These are phyloP conservation scores for Oncorhynchus masou DNA, from an alignment of 2,113 vertebrate genomes.

Conservation along the genomic window DNA sequence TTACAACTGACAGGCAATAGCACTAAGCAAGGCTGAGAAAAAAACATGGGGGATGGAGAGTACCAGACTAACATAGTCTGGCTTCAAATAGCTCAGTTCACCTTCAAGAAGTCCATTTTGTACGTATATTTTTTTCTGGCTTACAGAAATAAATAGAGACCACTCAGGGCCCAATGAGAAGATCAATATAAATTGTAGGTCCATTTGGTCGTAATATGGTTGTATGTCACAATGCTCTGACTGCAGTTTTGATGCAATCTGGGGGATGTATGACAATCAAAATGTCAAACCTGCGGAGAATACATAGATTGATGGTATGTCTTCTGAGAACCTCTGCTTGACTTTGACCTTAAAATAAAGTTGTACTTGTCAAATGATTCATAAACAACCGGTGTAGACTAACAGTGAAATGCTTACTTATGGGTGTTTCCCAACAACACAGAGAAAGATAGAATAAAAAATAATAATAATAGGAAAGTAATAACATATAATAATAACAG, in stretches of 20 bases:
- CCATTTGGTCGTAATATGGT: conserved; percentile 47
- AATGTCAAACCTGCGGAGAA: conserved; percentile 27
- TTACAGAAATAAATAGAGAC: conserved; percentile 47
- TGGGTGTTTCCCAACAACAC: no score
- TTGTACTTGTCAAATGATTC: no score
- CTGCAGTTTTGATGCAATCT: conserved; percentile 35
- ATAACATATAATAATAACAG: no score
- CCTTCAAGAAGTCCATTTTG: conserved; percentile 6
- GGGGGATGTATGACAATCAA: conserved; percentile 52
- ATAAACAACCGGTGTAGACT: no score
- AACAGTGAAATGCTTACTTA: no score
- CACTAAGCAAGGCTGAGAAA: no score
- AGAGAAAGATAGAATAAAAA: no score
- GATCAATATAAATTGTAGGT: conserved; percentile 60
- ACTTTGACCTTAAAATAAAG: conserved; percentile 5
- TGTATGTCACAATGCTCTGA: conserved; percentile 10
- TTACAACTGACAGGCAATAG: no score
- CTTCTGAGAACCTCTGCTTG: conserved; percentile 14
- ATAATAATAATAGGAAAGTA: no score
- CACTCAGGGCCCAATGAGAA: conserved; percentile 35
- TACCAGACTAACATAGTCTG: neutral
- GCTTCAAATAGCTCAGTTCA: conserved; percentile 3
- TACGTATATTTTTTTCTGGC: conserved; percentile 30
- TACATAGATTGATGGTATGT: conserved; percentile 17
- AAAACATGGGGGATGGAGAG: no score